These are phyloP conservation scores for Nautilus pompilius DNA, from an alignment of 1,140 invertebrate genomes.

Conservation along the genomic window DNA sequence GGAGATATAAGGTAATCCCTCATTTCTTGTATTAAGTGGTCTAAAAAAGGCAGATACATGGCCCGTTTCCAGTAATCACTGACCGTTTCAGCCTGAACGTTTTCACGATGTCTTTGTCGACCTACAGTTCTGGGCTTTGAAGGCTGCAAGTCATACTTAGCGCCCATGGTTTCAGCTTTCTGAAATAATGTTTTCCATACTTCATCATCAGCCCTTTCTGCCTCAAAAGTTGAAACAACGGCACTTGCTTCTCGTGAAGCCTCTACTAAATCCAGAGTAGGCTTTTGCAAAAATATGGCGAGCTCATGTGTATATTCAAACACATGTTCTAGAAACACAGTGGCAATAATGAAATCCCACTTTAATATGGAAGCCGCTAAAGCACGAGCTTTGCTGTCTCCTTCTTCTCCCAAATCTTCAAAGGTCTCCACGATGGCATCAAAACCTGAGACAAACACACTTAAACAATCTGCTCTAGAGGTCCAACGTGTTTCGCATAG, in stretches of 20 bases:
- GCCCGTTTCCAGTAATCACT: background rate
- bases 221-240: background rate
- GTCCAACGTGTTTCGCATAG: conserved; percentile 15
- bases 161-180: background rate
- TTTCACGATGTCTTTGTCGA: background rate
- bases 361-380: no score
- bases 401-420: no score
- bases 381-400: no score
- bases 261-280: conserved; percentile 3
- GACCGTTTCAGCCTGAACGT: conserved; percentile 2
- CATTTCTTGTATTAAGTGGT: conserved; percentile 3
- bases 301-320: no score
- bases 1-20: background rate
- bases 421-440: no score
- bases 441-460: conserved; percentile 12
- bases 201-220: background rate
- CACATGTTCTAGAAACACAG: no score
- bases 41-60: conserved; percentile 6
- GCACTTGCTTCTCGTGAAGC: background rate
- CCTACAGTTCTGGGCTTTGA: conserved; percentile 6
- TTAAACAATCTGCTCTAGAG: conserved; percentile 3
- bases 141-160: conserved; percentile 3
- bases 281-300: no score
- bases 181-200: background rate
- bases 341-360: no score